Conservation (phyloP, 2,888 invertebrate species). For the Dorcus hopei region DNA sequence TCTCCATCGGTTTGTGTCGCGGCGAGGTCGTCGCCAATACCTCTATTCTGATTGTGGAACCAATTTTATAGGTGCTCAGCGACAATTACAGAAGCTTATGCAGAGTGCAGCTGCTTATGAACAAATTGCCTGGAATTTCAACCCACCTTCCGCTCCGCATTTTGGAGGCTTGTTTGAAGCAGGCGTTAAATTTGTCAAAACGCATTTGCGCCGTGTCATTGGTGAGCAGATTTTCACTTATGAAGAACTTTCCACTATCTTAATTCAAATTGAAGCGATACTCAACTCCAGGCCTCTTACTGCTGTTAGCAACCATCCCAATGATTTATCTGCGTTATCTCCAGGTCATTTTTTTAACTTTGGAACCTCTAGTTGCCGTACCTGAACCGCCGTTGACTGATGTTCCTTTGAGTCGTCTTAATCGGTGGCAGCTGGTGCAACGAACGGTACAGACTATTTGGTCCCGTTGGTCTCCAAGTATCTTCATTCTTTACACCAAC, state of each 20-base stretch:
- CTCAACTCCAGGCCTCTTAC: not conserved
- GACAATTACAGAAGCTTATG: constrained; percentile 11
- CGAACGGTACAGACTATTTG: constrained; percentile 19
- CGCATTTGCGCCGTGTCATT: not conserved
- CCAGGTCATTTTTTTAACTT: constrained; percentile 30
- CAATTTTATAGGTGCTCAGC: constrained; percentile 19
- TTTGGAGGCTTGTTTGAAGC: constrained; percentile 19
- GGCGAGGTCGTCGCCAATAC: too few relatives aligned
- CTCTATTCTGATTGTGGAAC: too few relatives aligned
- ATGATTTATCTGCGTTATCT: constrained; percentile 19
- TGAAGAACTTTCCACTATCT: not conserved
- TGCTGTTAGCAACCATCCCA: not conserved
- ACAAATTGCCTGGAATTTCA: constrained; percentile 19
- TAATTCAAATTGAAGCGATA: not conserved
- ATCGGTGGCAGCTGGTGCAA: constrained; percentile 7
- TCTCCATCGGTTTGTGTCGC: too few relatives aligned
- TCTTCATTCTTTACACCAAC: not conserved
- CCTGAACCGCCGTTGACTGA: constrained; percentile 13
- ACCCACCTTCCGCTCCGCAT: constrained; percentile 15
- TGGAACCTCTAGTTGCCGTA: constrained; percentile 11
- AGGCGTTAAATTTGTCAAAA: constrained; percentile 26
- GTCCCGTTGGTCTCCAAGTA: constrained; percentile 20
- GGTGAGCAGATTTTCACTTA: not conserved
- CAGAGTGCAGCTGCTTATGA: not conserved
- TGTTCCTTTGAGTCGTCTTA: constrained; percentile 1